These are phyloP conservation scores for Ptychochromis oligacanthus DNA, from an alignment of 2,113 vertebrate genomes.

Conservation along the genomic window DNA sequence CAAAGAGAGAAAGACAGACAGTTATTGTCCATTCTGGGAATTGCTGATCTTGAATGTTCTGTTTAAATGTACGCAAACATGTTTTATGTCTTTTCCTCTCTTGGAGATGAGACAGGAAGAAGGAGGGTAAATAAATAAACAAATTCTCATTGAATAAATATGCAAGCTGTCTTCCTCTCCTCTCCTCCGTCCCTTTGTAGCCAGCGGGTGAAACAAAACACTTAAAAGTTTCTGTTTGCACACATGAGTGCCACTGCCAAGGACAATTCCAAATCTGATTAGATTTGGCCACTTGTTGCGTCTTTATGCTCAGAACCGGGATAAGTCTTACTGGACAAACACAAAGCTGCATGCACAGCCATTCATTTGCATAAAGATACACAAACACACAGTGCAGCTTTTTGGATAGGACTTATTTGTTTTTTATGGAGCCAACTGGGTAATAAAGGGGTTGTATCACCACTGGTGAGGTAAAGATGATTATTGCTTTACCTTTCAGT, in stretches of 20 bases:
- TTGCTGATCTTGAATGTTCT: constrained; percentile 45
- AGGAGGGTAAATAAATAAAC: constrained; percentile 43
- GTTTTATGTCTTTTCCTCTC: constrained; percentile 39
- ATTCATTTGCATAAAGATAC: not conserved
- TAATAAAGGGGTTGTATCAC: constrained; percentile 58
- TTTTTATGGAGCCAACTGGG: constrained; percentile 55
- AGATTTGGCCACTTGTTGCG: constrained; percentile 36
- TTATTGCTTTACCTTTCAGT: constrained; percentile 64
- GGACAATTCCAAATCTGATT: constrained; percentile 23
- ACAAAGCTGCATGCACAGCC: not conserved
- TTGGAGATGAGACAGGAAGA: constrained; percentile 40
- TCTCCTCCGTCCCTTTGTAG: constrained; percentile 28
- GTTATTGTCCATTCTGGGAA: constrained; percentile 40
- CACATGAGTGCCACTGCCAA: constrained; percentile 4
- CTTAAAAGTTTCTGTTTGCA: constrained; percentile 43
- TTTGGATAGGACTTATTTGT: constrained; percentile 51
- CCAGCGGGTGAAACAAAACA: constrained; percentile 24
- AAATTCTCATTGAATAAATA: constrained; percentile 44
- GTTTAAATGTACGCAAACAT: constrained; percentile 33
- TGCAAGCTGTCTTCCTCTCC: constrained; percentile 39
- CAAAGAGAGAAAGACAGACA: not conserved
- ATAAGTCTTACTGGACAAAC: not conserved
- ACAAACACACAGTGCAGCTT: not conserved
- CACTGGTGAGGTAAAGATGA: constrained; percentile 38
- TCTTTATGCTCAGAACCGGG: constrained; percentile 4